Percentiles rank a stretch among this genome's conserved stretches.
These are phyloP conservation scores for Drosophila mauritiana DNA, from an alignment of 1,140 invertebrate species.

Conservation along the genomic window DNA sequence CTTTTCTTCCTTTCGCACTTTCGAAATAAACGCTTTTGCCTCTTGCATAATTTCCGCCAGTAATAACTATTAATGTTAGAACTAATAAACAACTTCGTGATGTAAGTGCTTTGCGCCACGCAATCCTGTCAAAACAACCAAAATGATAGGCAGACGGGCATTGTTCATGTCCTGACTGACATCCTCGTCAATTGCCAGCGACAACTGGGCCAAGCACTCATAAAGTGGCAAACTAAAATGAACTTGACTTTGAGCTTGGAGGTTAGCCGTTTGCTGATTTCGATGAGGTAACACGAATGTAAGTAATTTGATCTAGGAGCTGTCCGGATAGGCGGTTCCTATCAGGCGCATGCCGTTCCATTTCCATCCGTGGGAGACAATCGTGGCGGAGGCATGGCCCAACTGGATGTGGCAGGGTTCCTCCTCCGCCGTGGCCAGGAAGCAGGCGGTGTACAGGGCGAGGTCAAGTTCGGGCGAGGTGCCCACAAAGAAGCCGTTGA, in stretches of 20 bases:
- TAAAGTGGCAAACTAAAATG: conserved; percentile 42
- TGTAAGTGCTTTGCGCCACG: conserved; percentile 38
- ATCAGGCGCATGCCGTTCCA: conserved; percentile 90
- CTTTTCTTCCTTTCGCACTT: not conserved
- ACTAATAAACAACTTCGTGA: conserved; percentile 56
- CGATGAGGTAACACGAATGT: conserved; percentile 22
- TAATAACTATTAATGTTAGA: conserved; percentile 54
- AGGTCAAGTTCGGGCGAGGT: conserved; percentile 97
- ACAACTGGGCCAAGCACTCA: conserved; percentile 28
- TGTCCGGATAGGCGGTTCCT: conserved; percentile 88
- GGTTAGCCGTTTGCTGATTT: conserved; percentile 17
- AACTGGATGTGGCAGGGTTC: conserved; percentile 89
- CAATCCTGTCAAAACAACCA: conserved; percentile 62
- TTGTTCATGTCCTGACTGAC: conserved; percentile 41
- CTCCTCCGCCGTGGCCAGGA: conserved; percentile 88
- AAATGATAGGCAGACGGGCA: conserved; percentile 13
- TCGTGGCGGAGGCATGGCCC: conserved; percentile 88
- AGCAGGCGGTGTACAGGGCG: conserved; percentile 95
- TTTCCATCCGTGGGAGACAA: conserved; percentile 89
- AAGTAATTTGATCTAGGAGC: conserved; percentile 27
- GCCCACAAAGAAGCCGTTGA: conserved; percentile 93
- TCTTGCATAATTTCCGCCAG: conserved; percentile 14
- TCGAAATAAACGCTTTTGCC: conserved; percentile 13
- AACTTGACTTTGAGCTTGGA: conserved; percentile 51
- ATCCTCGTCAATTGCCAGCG: conserved; percentile 35